Percentiles rank a stretch among this genome's conserved stretches.
phyloP scores from a whole-genome alignment of 2,888 invertebrate species.

The Limnephilus auricula region DNA sequence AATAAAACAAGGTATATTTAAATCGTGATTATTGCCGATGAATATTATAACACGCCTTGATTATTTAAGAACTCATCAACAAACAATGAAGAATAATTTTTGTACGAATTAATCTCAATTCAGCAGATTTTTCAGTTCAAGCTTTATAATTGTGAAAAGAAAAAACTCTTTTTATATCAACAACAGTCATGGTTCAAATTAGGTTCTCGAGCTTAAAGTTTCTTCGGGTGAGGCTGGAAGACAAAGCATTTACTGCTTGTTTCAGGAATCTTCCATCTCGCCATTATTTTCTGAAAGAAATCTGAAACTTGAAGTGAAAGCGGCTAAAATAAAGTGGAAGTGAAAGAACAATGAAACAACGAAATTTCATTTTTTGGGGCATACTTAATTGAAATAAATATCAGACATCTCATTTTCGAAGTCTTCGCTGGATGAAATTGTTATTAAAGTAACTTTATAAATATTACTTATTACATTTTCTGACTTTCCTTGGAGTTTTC shows the following conservation, averaged over 20 bases:
- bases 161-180: neutral
- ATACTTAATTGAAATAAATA: neutral
- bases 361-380: neutral
- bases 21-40: no score
- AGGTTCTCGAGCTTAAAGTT: neutral
- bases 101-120: no score
- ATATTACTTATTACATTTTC: neutral
- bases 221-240: neutral
- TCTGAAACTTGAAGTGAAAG: neutral
- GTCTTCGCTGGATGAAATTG: neutral
- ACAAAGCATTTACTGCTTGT: slow-evolving; percentile 6
- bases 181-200: neutral
- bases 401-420: neutral
- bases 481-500: neutral
- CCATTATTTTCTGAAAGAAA: neutral
- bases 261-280: neutral
- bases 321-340: neutral
- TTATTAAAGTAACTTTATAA: neutral
- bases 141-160: neutral
- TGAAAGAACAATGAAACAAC: neutral
- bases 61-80: no score
- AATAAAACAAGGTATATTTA: no score
- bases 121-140: neutral
- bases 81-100: no score
- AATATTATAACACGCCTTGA: no score